Conservation (phyloP, 2,888 invertebrate genomes). For the Diarsia rubi region DNA sequence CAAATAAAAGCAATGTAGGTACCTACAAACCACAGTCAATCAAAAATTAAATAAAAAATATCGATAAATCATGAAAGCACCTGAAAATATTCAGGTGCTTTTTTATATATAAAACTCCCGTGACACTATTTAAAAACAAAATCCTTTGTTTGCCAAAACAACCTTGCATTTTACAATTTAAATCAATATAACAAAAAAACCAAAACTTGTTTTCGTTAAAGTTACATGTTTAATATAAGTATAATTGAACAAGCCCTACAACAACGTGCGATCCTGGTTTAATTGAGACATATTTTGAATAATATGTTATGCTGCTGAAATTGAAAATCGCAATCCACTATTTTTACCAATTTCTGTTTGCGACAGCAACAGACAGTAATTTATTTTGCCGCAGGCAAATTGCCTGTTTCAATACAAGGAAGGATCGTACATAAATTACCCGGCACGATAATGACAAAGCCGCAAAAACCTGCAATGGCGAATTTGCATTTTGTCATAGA, state of each 20-base stretch:
- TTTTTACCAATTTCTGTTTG: conserved; percentile 2
- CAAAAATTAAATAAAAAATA: not conserved
- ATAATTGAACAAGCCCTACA: no score
- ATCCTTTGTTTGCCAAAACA: no score
- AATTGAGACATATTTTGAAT: not conserved
- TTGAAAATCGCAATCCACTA: not conserved
- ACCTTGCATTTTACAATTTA: no score
- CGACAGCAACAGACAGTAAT: not conserved
- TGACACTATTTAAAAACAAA: not conserved
- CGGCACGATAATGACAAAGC: not conserved
- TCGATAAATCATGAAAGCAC: not conserved
- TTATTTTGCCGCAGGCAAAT: not conserved
- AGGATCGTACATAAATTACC: not conserved
- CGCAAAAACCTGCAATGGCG: not conserved
- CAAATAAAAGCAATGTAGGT: conserved; percentile 7
- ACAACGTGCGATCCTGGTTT: not conserved
- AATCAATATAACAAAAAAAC: no score
- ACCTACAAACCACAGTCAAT: not conserved
- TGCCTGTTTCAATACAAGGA: not conserved
- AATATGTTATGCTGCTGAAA: not conserved
- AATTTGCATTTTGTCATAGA: not conserved
- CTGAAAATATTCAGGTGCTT: no score
- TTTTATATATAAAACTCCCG: no score
- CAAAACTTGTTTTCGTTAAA: no score
- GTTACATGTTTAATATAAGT: no score